phyloP scores from a whole-genome alignment of 1,140 invertebrate genomes.

The Andricus grossulariae region DNA sequence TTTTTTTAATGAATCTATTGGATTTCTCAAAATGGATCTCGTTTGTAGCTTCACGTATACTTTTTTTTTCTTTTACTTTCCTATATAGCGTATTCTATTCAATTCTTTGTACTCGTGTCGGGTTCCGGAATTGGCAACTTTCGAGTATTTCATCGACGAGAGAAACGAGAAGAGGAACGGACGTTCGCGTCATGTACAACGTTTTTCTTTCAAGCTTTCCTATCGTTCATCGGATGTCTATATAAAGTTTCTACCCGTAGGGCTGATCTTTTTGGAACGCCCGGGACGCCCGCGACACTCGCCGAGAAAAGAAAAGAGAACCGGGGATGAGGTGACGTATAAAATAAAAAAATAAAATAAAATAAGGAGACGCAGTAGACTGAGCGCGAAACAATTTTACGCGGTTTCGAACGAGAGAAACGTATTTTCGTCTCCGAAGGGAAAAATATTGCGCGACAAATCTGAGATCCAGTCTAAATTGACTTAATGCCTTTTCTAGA shows the following conservation, averaged over 20 bases:
- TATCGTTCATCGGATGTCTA: conserved; percentile 8
- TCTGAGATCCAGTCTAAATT: conserved; percentile 15
- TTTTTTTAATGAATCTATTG: no score
- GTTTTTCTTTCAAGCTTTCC: conserved; percentile 12
- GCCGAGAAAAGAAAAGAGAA: not conserved
- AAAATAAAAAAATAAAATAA: not conserved
- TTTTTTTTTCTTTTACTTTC: no score
- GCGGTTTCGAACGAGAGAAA: not conserved
- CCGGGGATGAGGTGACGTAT: not conserved
- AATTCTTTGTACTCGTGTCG: no score
- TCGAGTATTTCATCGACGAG: no score
- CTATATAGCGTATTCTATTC: no score
- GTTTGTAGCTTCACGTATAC: not conserved
- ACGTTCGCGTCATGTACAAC: not conserved
- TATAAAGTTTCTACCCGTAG: conserved; percentile 15
- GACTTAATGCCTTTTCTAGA: not conserved
- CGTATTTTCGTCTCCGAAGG: not conserved
- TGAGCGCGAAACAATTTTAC: conserved; percentile 18
- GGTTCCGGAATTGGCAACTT: no score
- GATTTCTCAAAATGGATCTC: no score
- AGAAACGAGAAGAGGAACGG: no score
- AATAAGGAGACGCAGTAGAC: conserved; percentile 4
- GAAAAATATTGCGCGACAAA: conserved; percentile 20
- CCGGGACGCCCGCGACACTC: not conserved
- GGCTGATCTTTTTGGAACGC: conserved; percentile 13